Conservation (phyloP, 2,797 vertebrate genomes). For the Loriculus beryllinus region DNA sequence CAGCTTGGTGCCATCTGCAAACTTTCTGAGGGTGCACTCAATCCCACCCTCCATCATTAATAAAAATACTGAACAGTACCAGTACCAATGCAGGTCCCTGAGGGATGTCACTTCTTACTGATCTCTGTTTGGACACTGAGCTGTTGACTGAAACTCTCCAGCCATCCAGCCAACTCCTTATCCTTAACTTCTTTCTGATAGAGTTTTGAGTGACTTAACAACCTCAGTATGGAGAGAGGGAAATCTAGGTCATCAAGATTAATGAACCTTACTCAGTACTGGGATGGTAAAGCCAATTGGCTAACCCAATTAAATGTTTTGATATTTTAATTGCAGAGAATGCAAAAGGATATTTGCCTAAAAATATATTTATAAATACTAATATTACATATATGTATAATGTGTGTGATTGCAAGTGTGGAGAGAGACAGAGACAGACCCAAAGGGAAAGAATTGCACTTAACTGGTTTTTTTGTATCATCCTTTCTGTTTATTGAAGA, state of each 20-base stretch:
- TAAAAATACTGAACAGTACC: background rate
- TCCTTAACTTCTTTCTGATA: background rate
- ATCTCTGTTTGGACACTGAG: background rate
- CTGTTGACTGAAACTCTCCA: background rate
- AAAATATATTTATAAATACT: background rate
- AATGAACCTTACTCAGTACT: background rate
- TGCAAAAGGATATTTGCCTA: background rate
- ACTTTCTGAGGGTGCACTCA: background rate
- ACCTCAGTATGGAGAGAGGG: background rate
- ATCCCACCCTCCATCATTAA: background rate
- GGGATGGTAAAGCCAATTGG: background rate
- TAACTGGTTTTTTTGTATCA: background rate
- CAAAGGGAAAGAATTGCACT: background rate
- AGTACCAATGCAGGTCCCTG: background rate
- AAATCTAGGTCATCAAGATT: background rate
- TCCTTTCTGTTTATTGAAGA: background rate
- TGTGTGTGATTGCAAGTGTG: background rate
- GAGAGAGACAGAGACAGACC: background rate
- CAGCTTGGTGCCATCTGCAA: background rate
- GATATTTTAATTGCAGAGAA: background rate
- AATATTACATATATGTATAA: background rate
- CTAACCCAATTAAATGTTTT: background rate
- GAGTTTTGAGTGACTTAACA: background rate
- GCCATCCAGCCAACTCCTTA: background rate
- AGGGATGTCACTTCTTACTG: background rate